These are phyloP conservation scores for Epinephelus malabaricus DNA, from an alignment of 2,797 vertebrate genomes.

Conservation along the genomic window DNA sequence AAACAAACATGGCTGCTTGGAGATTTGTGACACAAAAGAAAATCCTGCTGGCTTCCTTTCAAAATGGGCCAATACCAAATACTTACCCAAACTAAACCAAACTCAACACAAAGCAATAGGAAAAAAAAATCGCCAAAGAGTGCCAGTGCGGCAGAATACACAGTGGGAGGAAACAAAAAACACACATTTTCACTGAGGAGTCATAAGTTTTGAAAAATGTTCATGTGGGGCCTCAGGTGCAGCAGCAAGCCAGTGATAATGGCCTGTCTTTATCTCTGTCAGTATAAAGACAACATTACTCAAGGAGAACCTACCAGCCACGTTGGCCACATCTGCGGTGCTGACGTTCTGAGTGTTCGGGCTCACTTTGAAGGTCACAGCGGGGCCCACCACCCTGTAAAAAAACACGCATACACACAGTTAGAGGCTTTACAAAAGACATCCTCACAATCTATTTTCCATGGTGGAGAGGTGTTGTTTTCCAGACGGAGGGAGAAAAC, in stretches of 20 bases:
- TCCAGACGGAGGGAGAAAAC: conserved; percentile 19
- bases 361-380: conserved; percentile 94
- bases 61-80: conserved; percentile 12
- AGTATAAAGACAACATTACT: conserved; percentile 38
- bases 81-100: background rate
- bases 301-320: conserved; percentile 87
- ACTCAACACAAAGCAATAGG: background rate
- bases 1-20: conserved; percentile 30
- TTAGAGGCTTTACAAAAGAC: conserved; percentile 46
- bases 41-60: conserved; percentile 25
- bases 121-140: background rate
- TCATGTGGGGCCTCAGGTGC: conserved; percentile 64
- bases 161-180: background rate
- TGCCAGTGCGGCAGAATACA: background rate
- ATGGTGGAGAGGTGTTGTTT: conserved; percentile 27
- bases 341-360: conserved; percentile 89
- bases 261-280: conserved; percentile 47
- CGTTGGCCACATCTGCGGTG: conserved; percentile 87
- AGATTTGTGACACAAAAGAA: conserved; percentile 38
- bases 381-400: conserved; percentile 92
- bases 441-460: conserved; percentile 37
- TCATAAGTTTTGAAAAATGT: conserved; percentile 32
- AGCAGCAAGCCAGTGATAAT: conserved; percentile 46
- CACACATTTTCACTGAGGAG: conserved; percentile 6
- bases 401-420: conserved; percentile 67